phyloP scores from a whole-genome alignment of 2,113 vertebrate genomes.

The Isurus oxyrinchus region DNA sequence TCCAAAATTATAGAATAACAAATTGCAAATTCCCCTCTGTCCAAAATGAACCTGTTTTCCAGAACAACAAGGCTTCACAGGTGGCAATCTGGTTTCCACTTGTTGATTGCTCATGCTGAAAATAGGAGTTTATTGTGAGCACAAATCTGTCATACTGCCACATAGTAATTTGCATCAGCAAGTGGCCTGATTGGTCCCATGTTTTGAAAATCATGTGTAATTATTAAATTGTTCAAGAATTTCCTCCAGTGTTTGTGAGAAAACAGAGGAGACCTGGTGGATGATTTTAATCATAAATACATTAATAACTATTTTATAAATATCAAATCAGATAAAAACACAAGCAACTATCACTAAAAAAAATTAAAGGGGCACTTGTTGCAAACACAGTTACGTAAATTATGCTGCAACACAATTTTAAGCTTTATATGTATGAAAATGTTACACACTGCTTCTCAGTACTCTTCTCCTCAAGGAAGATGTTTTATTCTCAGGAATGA shows the following conservation, averaged over 20 bases:
- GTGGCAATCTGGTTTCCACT: background rate
- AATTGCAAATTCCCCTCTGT: background rate
- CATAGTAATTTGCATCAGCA: background rate
- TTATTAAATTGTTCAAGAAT: background rate
- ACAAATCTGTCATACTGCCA: background rate
- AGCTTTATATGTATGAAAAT: background rate
- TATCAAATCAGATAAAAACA: background rate
- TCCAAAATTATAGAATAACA: background rate
- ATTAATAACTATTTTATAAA: background rate
- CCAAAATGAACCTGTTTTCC: background rate
- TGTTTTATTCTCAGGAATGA: background rate
- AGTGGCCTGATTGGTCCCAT: background rate
- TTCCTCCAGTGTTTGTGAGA: background rate
- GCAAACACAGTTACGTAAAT: background rate
- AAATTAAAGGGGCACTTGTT: background rate
- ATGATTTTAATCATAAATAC: background rate
- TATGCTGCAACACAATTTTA: background rate
- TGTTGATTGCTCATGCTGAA: background rate
- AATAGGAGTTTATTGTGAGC: background rate
- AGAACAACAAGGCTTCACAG: background rate
- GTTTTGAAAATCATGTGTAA: background rate
- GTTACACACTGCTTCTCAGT: background rate
- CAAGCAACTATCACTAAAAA: background rate
- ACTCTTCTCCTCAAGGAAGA: background rate
- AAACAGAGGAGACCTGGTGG: background rate